These are phyloP conservation scores for Drosophila cyrtoloma DNA, from an alignment of 2,888 invertebrate species.

Conservation along the genomic window DNA sequence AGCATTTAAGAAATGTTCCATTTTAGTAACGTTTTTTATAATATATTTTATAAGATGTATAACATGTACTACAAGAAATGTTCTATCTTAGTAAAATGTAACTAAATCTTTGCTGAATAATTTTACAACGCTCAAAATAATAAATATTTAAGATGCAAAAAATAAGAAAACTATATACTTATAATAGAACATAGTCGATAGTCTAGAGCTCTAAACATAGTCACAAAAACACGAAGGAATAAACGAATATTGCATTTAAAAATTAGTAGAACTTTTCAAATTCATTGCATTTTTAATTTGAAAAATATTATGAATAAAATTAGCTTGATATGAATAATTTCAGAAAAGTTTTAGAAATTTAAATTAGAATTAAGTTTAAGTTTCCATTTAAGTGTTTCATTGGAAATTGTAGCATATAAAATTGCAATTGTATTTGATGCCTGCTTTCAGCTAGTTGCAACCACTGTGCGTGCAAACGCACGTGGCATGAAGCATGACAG, in stretches of 20 bases:
- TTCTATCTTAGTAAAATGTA: background rate
- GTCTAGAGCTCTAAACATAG: background rate
- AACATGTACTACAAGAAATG: background rate
- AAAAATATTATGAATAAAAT: too few relatives aligned
- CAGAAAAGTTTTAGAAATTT: background rate
- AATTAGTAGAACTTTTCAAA: too few relatives aligned
- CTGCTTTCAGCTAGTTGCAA: background rate
- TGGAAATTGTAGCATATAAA: background rate
- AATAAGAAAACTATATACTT: background rate
- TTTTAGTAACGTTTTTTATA: background rate
- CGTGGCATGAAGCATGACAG: conserved; percentile 55
- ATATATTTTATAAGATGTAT: background rate
- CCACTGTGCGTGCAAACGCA: conserved; percentile 56
- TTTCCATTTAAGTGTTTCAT: background rate
- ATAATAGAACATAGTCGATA: background rate
- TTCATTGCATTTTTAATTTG: too few relatives aligned
- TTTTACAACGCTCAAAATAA: background rate
- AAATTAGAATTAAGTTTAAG: background rate
- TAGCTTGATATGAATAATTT: background rate
- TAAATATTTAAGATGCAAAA: background rate
- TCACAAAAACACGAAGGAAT: background rate
- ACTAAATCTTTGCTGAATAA: background rate
- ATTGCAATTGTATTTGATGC: background rate
- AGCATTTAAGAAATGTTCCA: background rate
- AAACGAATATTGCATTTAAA: too few relatives aligned